Percentiles rank a stretch among this genome's conserved stretches.
Conservation (phyloP, 1,140 invertebrate genomes). For the Lepidotrigona ventralis region DNA sequence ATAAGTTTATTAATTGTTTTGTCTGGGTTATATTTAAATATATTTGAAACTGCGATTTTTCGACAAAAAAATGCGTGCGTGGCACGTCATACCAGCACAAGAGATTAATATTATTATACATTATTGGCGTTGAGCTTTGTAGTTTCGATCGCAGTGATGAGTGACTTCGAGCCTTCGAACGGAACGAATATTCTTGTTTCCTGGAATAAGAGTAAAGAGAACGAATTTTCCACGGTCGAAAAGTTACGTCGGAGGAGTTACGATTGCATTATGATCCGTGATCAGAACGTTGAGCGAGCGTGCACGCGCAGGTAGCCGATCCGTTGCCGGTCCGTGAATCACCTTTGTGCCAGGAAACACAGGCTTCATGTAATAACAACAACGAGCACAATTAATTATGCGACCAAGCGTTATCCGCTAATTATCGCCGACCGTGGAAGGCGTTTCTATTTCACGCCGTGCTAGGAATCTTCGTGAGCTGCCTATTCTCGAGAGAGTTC, state of each 20-base stretch:
- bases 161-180: neutral
- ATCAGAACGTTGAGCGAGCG: slow-evolving; percentile 38
- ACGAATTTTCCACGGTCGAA: slow-evolving; percentile 58
- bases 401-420: slow-evolving; percentile 16
- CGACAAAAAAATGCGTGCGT: too few species aligned
- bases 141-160: neutral
- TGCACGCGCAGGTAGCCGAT: neutral
- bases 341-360: slow-evolving; percentile 52
- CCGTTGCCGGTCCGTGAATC: slow-evolving; percentile 20
- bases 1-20: too few species aligned
- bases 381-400: slow-evolving; percentile 40
- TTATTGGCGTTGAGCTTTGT: too few species aligned
- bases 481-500: neutral
- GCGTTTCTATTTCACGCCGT: slow-evolving; percentile 20
- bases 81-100: too few species aligned
- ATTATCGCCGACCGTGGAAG: slow-evolving; percentile 18
- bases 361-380: slow-evolving; percentile 14
- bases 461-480: slow-evolving; percentile 3
- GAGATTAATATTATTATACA: too few species aligned
- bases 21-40: too few species aligned
- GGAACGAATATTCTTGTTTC: slow-evolving; percentile 3
- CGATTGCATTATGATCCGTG: slow-evolving; percentile 59
- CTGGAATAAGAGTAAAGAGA: slow-evolving; percentile 24
- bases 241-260: slow-evolving; percentile 46
- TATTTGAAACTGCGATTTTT: too few species aligned